These are phyloP conservation scores for Sciurus carolinensis DNA, from an alignment of 2,797 vertebrate genomes.

Conservation along the genomic window DNA sequence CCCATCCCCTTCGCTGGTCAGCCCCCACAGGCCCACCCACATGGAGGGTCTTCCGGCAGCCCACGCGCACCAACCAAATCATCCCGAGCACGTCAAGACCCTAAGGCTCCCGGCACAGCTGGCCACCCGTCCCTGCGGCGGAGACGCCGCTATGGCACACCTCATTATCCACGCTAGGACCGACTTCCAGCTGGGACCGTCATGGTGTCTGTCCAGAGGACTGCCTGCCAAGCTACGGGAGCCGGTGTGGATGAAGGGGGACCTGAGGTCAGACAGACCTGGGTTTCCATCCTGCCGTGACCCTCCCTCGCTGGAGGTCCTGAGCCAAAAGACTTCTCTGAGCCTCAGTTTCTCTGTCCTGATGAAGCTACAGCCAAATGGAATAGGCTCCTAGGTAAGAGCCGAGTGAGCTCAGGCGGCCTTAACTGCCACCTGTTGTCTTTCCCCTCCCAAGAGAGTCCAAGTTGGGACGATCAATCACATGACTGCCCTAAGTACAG, in stretches of 20 bases:
- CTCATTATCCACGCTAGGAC: constrained; percentile 70
- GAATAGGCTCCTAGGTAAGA: not conserved
- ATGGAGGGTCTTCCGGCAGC: not conserved
- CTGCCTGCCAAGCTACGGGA: not conserved
- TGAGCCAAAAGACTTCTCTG: not conserved
- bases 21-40: not conserved
- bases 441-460: not conserved
- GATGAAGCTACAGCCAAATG: not conserved
- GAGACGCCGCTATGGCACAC: constrained; percentile 12
- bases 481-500: not conserved
- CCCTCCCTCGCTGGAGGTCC: not conserved
- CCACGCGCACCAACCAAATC: not conserved
- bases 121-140: constrained; percentile 49
- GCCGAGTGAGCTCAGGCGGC: not conserved
- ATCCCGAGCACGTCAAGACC: not conserved
- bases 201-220: not conserved
- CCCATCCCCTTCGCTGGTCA: not conserved
- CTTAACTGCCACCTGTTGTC: not conserved
- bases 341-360: not conserved
- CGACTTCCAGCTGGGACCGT: constrained; percentile 69
- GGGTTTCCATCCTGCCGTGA: not conserved
- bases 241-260: not conserved
- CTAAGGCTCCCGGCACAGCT: constrained; percentile 54
- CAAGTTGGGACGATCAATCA: not conserved
- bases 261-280: not conserved